phyloP scores from a whole-genome alignment of 1,140 invertebrate species.

The Drosophila kurseongensis region DNA sequence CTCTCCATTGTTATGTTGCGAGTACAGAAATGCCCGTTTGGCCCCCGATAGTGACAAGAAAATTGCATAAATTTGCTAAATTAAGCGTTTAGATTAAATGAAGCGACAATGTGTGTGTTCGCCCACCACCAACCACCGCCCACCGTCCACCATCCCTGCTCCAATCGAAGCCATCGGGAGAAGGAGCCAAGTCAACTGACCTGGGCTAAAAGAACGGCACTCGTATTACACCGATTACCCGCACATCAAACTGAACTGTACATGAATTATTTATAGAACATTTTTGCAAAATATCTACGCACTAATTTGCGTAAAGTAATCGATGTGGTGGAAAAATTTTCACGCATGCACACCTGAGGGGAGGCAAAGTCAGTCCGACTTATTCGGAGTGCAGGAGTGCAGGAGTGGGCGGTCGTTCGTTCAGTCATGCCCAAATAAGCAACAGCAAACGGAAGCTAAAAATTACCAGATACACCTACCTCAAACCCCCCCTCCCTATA shows the following conservation, averaged over 20 bases:
- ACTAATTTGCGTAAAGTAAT: conserved; percentile 83
- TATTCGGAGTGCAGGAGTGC: conserved; percentile 4
- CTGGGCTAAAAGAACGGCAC: conserved; percentile 8
- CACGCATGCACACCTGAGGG: conserved; percentile 72
- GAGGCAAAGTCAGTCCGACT: conserved; percentile 7
- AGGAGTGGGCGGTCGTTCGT: conserved; percentile 8
- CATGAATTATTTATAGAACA: conserved; percentile 82
- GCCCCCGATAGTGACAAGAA: conserved; percentile 23
- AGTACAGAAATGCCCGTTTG: not conserved
- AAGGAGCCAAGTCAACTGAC: conserved; percentile 26
- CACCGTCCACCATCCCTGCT: not conserved
- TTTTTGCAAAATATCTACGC: conserved; percentile 83
- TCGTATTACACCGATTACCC: conserved; percentile 39
- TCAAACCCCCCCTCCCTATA: not conserved
- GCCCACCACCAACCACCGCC: not conserved
- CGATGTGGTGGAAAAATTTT: conserved; percentile 83
- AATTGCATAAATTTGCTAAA: conserved; percentile 66
- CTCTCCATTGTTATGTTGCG: too few species aligned
- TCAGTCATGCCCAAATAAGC: conserved; percentile 59
- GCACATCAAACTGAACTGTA: conserved; percentile 59
- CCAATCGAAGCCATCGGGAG: conserved; percentile 6
- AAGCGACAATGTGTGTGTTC: conserved; percentile 38
- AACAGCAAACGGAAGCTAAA: conserved; percentile 62
- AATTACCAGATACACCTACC: conserved; percentile 53
- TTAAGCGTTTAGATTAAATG: conserved; percentile 66